Base-by-base conservation (phyloP, 1,140 invertebrate genomes). In the Asobara japonica region DNA sequence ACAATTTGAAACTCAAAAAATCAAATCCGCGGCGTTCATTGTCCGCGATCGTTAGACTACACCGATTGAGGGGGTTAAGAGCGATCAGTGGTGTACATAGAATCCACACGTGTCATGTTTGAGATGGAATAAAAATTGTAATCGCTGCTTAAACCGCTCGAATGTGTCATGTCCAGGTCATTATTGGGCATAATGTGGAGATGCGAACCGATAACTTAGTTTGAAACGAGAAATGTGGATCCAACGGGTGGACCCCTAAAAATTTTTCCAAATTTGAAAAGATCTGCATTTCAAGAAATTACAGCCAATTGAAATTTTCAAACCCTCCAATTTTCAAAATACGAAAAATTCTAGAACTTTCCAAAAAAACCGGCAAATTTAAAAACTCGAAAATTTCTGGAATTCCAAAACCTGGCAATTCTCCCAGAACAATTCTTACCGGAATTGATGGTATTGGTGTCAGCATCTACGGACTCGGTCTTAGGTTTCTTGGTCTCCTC, bases 401-500 rank as follows among this genome's bases (percentile, higher is more conserved):
- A 45, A 45, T 38, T 16, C n/a, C n/a, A n/a, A n/a, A n/a, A n/a
- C n/a, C n/a, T n/a, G n/a, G n/a, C n/a, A n/a, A n/a, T n/a, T n/a
- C n/a, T n/a, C n/a, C n/a, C n/a, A n/a, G n/a, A 60, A 51, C 61
- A 11, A 0, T 48, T 90, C 93, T 94, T 88, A 96, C 95, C 94
- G 86, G 93, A 95, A 86, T 95, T 93, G 82, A 94, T 93, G 69
- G 94, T 96, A 83, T 96, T 96, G 30, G 94, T 94, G 85, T 95
- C 94, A 38, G 94, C 94, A 83, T 96, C 94, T 48, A 92, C 93
- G 13, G 94, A 91, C 84, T 94, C 93, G 33, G 92, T 94, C 83
- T 94, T 91, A 27, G 90, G 91, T 79, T 93, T 93, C 84, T 94
- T 94, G 61, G 85, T 77, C 11, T 89, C 88, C 16, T 88, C 84